Evolutionary conservation across 2,888 invertebrate species (phyloP).

Genomic region (Anagyrus pseudococci): DNA sequence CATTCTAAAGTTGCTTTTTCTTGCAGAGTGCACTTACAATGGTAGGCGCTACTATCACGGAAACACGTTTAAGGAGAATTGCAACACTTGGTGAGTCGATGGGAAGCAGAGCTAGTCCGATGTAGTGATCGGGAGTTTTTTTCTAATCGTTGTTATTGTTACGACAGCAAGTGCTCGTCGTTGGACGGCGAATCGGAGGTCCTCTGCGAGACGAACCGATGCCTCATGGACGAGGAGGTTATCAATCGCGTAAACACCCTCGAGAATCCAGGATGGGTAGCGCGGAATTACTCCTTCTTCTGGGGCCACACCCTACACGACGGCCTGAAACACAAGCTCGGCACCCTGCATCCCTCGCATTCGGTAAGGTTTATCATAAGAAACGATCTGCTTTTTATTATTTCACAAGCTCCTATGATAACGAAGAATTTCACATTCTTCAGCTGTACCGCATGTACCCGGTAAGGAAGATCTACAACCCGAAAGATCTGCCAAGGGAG

Average conservation of each 20-base stretch:
- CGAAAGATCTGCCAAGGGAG: slow-evolving; percentile 67
- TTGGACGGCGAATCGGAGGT: slow-evolving; percentile 61
- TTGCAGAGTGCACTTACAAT: slow-evolving; percentile 64
- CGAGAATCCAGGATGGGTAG: slow-evolving; percentile 72
- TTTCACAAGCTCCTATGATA: no score
- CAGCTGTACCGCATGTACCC: slow-evolving; percentile 65
- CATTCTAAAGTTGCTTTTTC: not conserved
- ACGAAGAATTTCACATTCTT: not conserved
- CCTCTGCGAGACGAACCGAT: slow-evolving; percentile 75
- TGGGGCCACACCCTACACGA: slow-evolving; percentile 83
- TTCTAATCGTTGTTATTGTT: not conserved
- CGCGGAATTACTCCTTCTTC: slow-evolving; percentile 82
- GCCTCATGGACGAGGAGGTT: slow-evolving; percentile 77
- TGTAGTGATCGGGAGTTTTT: no score
- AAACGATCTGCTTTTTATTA: no score
- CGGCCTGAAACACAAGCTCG: slow-evolving; percentile 78
- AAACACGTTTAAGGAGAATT: slow-evolving; percentile 68
- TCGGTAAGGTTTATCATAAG: slow-evolving; percentile 57
- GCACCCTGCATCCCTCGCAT: slow-evolving; percentile 68
- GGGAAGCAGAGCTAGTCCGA: not conserved
- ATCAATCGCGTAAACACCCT: slow-evolving; percentile 72
- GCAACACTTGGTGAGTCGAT: slow-evolving; percentile 74
- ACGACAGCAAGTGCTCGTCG: slow-evolving; percentile 68
- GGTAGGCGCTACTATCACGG: slow-evolving; percentile 66
- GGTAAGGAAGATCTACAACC: slow-evolving; percentile 68